Conservation (phyloP, 2,888 invertebrate species). For the Nysson spinosus region DNA sequence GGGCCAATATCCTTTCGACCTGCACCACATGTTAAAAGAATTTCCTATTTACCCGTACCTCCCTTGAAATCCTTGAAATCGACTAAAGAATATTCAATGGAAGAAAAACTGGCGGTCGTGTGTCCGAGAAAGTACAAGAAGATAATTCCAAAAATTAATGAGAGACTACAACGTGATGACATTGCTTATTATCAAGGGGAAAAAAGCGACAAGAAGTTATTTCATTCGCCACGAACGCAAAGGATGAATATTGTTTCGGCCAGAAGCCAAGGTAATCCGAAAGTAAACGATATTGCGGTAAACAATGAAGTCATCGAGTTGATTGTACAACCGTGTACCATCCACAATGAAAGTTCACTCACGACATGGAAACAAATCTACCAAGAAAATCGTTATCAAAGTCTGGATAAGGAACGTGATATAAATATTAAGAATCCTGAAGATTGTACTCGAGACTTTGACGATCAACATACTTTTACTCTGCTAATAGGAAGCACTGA, state of each 20-base stretch:
- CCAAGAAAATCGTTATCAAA: conserved; percentile 2
- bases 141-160: background rate
- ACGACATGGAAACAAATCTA: conserved; percentile 65
- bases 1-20: conserved; percentile 43
- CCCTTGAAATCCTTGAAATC: conserved; percentile 30
- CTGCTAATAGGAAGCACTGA: too few species aligned
- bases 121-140: conserved; percentile 4
- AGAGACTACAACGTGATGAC: background rate
- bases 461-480: too few species aligned
- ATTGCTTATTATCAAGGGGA: background rate
- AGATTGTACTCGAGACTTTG: background rate
- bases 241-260: conserved; percentile 41
- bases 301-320: conserved; percentile 71
- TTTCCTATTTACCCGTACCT: conserved; percentile 28
- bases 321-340: conserved; percentile 68
- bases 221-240: conserved; percentile 20
- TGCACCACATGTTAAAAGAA: conserved; percentile 31
- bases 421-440: background rate
- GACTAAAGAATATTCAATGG: conserved; percentile 9
- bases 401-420: background rate
- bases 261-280: conserved; percentile 61
- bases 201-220: too few species aligned
- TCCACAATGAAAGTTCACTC: conserved; percentile 35
- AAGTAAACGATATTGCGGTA: conserved; percentile 73
- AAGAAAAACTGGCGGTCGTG: background rate